Evolutionary conservation across 2,888 invertebrate species (phyloP), one percentile per base, ranked within the genome.

Genomic region (Allophyes oxyacanthae): DNA sequence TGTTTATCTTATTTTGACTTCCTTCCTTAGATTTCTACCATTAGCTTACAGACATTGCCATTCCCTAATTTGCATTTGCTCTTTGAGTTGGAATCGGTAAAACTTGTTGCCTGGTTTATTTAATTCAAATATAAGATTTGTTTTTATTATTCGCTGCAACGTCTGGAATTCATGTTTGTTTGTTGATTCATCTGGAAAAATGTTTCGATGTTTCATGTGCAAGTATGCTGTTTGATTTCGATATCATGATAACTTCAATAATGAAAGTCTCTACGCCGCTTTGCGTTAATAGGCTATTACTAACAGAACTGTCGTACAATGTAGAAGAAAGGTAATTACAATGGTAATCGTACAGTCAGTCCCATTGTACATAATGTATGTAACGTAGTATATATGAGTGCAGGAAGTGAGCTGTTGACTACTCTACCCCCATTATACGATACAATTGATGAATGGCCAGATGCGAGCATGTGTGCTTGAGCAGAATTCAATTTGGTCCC

Each of bases 401-500:
- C 82, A 89, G 89, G 89, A 89, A 88, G 87, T 88, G 83, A 82
- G 80, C 82, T 87, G 88, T 88, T 88, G 85, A 84, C 86, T 86
- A 88, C 86, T 86, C 87, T 86, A 85, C 83, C 87, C 83, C 89
- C 76, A 89, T 90, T 88, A 88, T 83, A 72, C 82, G 84, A 87
- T 89, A 84, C 90, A 87, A 89, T 89, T 90, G 90, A 91, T 91
- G 91, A 92, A 92, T 91, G 81, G 86, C 77, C 85, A 87, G 81
- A 85, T 81, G 85, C 72, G 89, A 88, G 81, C 90, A 89, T 88
- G 87, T 89, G 90, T 89, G 87, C 87, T 88, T 83, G 84, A 86
- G 82, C 84, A 79, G 80, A 89, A 91, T 91, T 90, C 90, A 90
- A 91, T 90, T 90, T 89, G 87, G 89, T 87, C 88, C 90, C 88